Evolutionary conservation across 2,888 invertebrate genomes (phyloP).

Genomic region (Harmothoe impar): DNA sequence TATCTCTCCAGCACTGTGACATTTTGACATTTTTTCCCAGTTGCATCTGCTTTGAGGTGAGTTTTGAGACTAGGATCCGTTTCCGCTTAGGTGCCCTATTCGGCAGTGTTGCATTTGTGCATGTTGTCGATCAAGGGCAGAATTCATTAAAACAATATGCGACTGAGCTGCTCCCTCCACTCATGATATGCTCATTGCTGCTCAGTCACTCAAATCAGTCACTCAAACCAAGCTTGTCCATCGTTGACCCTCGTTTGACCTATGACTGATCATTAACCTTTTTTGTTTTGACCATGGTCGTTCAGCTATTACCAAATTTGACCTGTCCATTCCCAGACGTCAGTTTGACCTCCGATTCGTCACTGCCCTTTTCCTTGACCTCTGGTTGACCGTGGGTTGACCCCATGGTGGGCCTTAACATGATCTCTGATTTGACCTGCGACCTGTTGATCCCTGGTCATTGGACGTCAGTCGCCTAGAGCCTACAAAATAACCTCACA

Average conservation of each 20-base stretch:
- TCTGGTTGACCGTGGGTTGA: background rate
- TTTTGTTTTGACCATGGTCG: too few species aligned
- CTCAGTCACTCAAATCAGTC: background rate
- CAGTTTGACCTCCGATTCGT: background rate
- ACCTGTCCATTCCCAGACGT: too few species aligned
- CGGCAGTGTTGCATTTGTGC: too few species aligned
- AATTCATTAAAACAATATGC: too few species aligned
- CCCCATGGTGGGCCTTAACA: background rate
- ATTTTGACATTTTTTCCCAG: too few species aligned
- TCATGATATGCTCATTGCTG: background rate
- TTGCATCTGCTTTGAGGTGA: too few species aligned
- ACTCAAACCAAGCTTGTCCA: background rate
- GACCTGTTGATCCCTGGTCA: background rate
- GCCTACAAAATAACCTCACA: conserved; percentile 24
- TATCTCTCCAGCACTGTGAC: too few species aligned
- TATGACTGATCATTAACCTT: background rate
- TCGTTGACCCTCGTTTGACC: background rate
- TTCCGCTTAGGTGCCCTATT: too few species aligned
- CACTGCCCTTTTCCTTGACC: background rate
- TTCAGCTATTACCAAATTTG: too few species aligned
- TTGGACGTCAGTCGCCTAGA: background rate
- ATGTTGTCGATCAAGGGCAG: too few species aligned
- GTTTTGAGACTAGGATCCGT: too few species aligned
- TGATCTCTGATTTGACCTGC: background rate
- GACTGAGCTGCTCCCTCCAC: background rate